These are phyloP conservation scores for Scolopax mira DNA, from an alignment of 2,113 vertebrate genomes.

Conservation along the genomic window DNA sequence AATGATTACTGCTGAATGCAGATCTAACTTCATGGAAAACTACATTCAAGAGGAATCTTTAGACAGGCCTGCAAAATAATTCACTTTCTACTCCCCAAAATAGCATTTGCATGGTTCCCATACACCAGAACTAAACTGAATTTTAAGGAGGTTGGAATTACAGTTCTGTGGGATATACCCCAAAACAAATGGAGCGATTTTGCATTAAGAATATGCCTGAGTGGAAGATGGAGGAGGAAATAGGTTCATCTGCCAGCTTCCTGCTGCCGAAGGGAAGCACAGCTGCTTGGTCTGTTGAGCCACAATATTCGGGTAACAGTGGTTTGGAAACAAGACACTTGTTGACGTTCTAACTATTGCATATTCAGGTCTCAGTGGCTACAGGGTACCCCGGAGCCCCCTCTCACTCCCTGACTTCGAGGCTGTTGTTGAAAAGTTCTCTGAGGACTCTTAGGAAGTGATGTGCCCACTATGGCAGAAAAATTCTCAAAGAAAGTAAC, in stretches of 20 bases:
- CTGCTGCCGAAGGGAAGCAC: neutral
- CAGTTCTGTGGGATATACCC: neutral
- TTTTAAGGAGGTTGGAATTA: conserved; percentile 57
- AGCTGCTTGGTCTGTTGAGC: neutral
- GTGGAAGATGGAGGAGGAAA: conserved; percentile 12
- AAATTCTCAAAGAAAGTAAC: neutral
- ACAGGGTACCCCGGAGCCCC: rapidly evolving
- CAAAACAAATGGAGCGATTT: conserved; percentile 20
- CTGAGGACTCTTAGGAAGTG: neutral
- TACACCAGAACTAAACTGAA: conserved; percentile 26
- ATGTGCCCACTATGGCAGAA: neutral
- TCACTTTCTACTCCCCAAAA: conserved; percentile 14
- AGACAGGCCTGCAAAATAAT: neutral
- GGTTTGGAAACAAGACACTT: neutral
- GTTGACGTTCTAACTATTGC: neutral
- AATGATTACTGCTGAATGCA: neutral
- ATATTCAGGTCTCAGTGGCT: neutral
- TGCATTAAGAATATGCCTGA: neutral
- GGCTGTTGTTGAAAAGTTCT: neutral
- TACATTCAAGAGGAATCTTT: neutral
- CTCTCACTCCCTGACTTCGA: neutral
- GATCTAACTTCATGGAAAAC: conserved; percentile 1
- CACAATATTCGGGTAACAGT: neutral
- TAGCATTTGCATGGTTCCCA: neutral
- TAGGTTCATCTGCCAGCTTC: conserved; percentile 13